Base-by-base conservation (phyloP, 2,888 invertebrate species). In the Tortricodes alternella region DNA sequence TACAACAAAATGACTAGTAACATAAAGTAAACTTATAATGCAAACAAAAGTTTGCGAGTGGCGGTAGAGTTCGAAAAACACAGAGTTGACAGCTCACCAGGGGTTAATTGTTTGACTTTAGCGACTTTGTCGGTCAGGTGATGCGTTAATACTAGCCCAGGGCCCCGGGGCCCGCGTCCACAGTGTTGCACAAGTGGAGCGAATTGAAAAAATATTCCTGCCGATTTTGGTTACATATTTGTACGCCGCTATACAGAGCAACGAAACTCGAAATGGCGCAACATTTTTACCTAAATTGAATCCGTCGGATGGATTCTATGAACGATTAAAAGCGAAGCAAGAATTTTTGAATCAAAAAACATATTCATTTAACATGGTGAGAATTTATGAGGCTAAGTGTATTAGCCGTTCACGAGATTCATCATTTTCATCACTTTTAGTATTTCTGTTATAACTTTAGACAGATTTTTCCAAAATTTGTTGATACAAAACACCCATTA, bases 31-130 rank as follows among this genome's bases (percentile, higher is more conserved):
- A 70, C 61, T 66, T 60, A 63, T 64, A 64, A 66, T 65, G 66
- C 67, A 53, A 53, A 58, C 63, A 65, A 53, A 63, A 66, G 71
- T 65, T 64, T 61, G 49, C 18, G 57, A 63, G 63, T 65, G 67
- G 67, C 62, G 62, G 64, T 65, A 65, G 66, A 65, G 68, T 74
- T 73, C 73, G 66, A 78, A 78, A 79, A 78, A 75, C 71, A 73
- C 65, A 62, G 60, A 71, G 64, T 68, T 71, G 74, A 73, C 70
- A 68, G 66, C 68, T 68, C 71, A 62, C 71, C 63, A 63, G 73
- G 75, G 80, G 78, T 78, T 80, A 83, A 83, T 82, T 83, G 83
- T 83, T 80, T 80, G 79, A 80, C 77, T 83, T 82, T 74, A 73
- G 76, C 75, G 71, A 78, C 75, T 74, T 74, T 73, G 66, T 69